Percentiles rank a stretch among this genome's conserved stretches.
phyloP scores from a whole-genome alignment of 92 coral and sea anemone species.

The Palythoa grandis region DNA sequence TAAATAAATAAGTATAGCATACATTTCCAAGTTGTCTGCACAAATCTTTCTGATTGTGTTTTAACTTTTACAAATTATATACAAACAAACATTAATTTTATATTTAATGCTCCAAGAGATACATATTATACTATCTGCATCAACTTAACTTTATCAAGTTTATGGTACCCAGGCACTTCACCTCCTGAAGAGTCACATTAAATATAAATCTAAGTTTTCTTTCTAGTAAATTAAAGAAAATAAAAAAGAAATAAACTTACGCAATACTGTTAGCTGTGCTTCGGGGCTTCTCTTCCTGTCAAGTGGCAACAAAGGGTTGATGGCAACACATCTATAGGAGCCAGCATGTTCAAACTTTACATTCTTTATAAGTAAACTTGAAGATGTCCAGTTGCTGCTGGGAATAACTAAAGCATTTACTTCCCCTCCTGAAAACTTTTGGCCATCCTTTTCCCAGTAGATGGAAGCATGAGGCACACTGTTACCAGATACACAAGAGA shows the following conservation, averaged over 20 bases:
- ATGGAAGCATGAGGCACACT: slow-evolving; percentile 81
- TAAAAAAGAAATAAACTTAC: slow-evolving; percentile 64
- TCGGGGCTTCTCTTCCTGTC: slow-evolving; percentile 64
- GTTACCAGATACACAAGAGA: slow-evolving; percentile 76
- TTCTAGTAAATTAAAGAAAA: too few relatives aligned
- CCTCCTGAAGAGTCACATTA: too few relatives aligned
- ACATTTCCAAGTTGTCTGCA: too few relatives aligned
- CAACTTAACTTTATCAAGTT: too few relatives aligned
- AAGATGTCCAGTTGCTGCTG: slow-evolving; percentile 71
- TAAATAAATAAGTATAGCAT: too few relatives aligned
- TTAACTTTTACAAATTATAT: too few relatives aligned
- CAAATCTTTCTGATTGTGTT: too few relatives aligned
- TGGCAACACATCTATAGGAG: slow-evolving; percentile 92
- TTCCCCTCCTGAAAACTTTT: slow-evolving; percentile 52
- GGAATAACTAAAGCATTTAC: slow-evolving; percentile 49
- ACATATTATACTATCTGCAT: too few relatives aligned
- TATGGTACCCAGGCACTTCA: too few relatives aligned
- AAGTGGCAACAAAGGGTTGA: slow-evolving; percentile 72
- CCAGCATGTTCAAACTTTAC: slow-evolving; percentile 81
- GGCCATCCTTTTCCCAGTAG: slow-evolving; percentile 91
- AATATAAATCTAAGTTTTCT: too few relatives aligned
- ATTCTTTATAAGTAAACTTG: slow-evolving; percentile 68
- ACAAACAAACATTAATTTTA: too few relatives aligned
- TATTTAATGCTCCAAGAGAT: too few relatives aligned
- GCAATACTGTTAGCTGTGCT: slow-evolving; percentile 75